Evolutionary conservation across 2,888 invertebrate species (phyloP).

Genomic region (Drosophila crucigera): DNA sequence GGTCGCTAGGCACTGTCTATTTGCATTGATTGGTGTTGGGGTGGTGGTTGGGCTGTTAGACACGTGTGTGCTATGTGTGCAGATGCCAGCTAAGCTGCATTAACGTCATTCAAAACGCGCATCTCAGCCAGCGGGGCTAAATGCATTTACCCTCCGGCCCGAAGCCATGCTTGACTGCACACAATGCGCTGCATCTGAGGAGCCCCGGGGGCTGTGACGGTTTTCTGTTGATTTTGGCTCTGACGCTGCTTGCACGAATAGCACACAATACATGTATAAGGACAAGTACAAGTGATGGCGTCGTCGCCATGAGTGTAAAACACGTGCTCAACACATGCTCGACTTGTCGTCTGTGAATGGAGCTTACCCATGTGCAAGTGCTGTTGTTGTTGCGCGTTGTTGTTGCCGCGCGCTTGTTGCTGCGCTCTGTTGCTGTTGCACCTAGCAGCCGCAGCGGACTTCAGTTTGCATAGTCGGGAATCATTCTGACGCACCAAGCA

Average conservation of each 20-base stretch:
- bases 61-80: conserved; percentile 36
- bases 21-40: conserved; percentile 33
- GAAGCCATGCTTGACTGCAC: conserved; percentile 48
- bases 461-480: conserved; percentile 72
- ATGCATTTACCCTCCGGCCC: not conserved
- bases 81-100: conserved; percentile 68
- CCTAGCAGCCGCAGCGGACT: conserved; percentile 50
- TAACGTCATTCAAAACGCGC: conserved; percentile 74
- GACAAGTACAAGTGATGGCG: conserved; percentile 39
- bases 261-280: conserved; percentile 49
- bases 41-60: not conserved
- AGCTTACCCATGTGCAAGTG: conserved; percentile 19
- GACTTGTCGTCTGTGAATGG: conserved; percentile 66
- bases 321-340: conserved; percentile 79
- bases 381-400: conserved; percentile 10
- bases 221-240: conserved; percentile 61
- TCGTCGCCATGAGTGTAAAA: conserved; percentile 68
- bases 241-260: conserved; percentile 54
- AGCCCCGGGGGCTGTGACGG: conserved; percentile 1
- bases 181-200: conserved; percentile 52
- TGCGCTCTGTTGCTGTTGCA: conserved; percentile 6
- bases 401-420: not conserved
- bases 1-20: conserved; percentile 33
- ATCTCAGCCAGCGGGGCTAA: conserved; percentile 47
- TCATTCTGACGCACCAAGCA: conserved; percentile 54